A percentile compares a stretch with the other conserved stretches of the same genome.
These are phyloP conservation scores for Andrena chrysosceles DNA, from an alignment of 2,888 invertebrate species.

Conservation along the genomic window DNA sequence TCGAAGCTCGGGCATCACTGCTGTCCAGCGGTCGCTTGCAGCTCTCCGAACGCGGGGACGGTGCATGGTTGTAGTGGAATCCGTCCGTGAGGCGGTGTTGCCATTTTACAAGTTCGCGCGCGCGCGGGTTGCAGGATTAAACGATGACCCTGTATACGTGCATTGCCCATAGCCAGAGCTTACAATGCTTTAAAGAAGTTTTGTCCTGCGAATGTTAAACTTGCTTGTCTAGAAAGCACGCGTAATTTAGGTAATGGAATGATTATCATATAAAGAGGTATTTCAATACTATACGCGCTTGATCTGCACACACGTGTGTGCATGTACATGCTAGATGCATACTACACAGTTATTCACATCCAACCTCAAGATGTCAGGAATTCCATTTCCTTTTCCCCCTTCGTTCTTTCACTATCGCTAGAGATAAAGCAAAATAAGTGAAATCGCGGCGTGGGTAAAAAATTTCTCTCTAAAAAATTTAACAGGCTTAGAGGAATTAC, in stretches of 20 bases:
- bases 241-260: not conserved
- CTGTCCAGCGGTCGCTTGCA: too few species aligned
- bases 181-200: not conserved
- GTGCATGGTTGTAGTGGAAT: too few species aligned
- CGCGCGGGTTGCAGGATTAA: too few species aligned
- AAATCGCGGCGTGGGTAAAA: conserved; percentile 32
- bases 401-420: not conserved
- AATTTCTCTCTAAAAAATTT: conserved; percentile 64
- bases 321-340: not conserved
- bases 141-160: too few species aligned
- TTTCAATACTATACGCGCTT: not conserved
- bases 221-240: not conserved
- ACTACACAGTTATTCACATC: not conserved
- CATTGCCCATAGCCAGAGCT: not conserved
- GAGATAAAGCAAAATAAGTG: conserved; percentile 14
- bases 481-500: conserved; percentile 77
- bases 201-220: not conserved
- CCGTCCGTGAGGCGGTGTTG: too few species aligned
- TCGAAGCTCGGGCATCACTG: too few species aligned
- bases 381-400: conserved; percentile 15
- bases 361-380: conserved; percentile 15
- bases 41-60: too few species aligned
- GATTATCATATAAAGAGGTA: conserved; percentile 3
- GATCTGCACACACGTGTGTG: not conserved
- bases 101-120: too few species aligned